Conservation (phyloP, 35 echinoderm and acorn worm genomes). For the Apostichopus parvimensis region DNA sequence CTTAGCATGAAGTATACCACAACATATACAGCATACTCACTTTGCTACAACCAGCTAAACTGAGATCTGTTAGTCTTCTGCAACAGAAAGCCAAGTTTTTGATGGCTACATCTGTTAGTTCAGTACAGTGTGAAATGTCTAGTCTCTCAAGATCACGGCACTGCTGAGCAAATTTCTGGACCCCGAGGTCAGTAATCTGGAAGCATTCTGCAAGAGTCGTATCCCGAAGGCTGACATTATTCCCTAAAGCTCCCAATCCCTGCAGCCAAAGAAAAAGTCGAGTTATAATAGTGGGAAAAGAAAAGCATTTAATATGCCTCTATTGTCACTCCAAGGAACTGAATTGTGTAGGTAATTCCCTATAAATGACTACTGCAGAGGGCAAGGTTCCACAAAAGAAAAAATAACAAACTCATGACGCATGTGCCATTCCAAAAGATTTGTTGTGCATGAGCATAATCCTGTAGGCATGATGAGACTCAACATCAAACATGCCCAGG, state of each 20-base stretch:
- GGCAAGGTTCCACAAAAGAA: too few relatives aligned
- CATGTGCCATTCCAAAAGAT: too few relatives aligned
- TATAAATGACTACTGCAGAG: too few relatives aligned
- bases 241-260: slow-evolving; percentile 93
- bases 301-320: too few relatives aligned
- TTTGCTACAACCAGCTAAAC: slow-evolving; percentile 81
- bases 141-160: slow-evolving; percentile 88
- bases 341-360: too few relatives aligned
- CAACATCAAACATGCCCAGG: too few relatives aligned
- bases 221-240: slow-evolving; percentile 75
- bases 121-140: slow-evolving; percentile 87
- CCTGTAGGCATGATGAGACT: too few relatives aligned
- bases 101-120: slow-evolving; percentile 86
- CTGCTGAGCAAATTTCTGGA: slow-evolving; percentile 99
- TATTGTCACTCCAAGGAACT: too few relatives aligned
- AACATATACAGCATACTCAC: slow-evolving; percentile 46
- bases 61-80: slow-evolving; percentile 75
- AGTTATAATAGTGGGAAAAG: too few relatives aligned
- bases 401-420: too few relatives aligned
- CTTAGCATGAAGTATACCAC: neutral
- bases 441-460: too few relatives aligned
- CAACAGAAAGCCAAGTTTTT: slow-evolving; percentile 98
- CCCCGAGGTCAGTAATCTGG: slow-evolving; percentile 92
- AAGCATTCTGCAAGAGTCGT: slow-evolving; percentile 83
- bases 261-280: slow-evolving; percentile 1